phyloP scores from a whole-genome alignment of 2,113 vertebrate genomes.

The Lasiurus cinereus region DNA sequence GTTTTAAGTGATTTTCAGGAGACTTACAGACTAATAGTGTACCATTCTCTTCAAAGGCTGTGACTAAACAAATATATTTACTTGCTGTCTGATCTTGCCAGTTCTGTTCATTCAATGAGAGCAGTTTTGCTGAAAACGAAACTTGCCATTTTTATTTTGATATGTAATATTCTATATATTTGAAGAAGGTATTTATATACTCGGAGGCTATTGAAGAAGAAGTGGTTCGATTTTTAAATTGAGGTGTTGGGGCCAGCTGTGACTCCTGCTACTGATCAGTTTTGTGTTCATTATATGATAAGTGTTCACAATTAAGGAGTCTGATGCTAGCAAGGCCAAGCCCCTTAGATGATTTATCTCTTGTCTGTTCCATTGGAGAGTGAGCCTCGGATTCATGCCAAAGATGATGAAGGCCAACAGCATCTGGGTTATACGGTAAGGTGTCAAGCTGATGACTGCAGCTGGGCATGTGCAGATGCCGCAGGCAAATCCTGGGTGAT shows the following conservation, averaged over 20 bases:
- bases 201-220: slow-evolving; percentile 29
- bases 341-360: slow-evolving; percentile 72
- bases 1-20: slow-evolving; percentile 18
- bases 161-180: neutral
- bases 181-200: slow-evolving; percentile 28
- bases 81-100: slow-evolving; percentile 31
- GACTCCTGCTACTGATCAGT: slow-evolving; percentile 42
- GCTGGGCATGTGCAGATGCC: slow-evolving; percentile 34
- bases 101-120: slow-evolving; percentile 34
- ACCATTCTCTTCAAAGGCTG: slow-evolving; percentile 35
- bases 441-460: slow-evolving; percentile 38
- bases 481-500: slow-evolving; percentile 16
- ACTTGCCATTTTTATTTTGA: neutral
- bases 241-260: neutral
- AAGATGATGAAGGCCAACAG: slow-evolving; percentile 36
- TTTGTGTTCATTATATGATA: slow-evolving; percentile 31
- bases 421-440: neutral
- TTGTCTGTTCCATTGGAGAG: slow-evolving; percentile 17
- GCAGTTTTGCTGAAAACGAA: slow-evolving; percentile 46
- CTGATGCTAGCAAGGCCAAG: slow-evolving; percentile 36
- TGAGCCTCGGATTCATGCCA: slow-evolving; percentile 64
- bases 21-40: slow-evolving; percentile 36
- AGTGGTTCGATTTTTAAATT: slow-evolving; percentile 44
- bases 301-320: neutral
- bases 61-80: slow-evolving; percentile 69